Percentiles rank a stretch among this genome's conserved stretches.
These are phyloP conservation scores for Oscheius sp. DNA, from an alignment of 2,888 invertebrate species.

Conservation along the genomic window DNA sequence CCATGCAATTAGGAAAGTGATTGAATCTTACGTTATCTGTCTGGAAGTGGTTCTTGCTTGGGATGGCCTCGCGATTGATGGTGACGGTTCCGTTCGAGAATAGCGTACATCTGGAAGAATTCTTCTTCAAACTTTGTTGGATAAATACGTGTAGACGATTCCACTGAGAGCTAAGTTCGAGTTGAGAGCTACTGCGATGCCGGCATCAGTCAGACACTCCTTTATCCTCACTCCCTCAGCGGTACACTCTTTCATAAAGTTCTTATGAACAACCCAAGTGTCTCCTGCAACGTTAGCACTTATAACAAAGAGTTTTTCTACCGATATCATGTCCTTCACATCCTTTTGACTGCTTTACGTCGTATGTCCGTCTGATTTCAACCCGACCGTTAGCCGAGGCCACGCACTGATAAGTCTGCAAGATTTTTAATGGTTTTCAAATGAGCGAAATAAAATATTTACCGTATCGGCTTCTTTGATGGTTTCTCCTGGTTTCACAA, in stretches of 20 bases:
- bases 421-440: neutral
- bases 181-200: conserved; percentile 47
- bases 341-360: conserved; percentile 41
- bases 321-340: conserved; percentile 52
- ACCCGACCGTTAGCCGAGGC: conserved; percentile 46
- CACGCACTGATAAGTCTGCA: conserved; percentile 53
- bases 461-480: conserved; percentile 52
- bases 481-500: conserved; percentile 50
- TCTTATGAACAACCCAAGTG: conserved; percentile 49
- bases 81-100: conserved; percentile 39
- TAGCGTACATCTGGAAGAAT: conserved; percentile 36
- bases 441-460: neutral
- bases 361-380: conserved; percentile 48
- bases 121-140: neutral
- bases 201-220: conserved; percentile 54
- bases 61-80: conserved; percentile 27
- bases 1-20: neutral
- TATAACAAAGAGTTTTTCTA: conserved; percentile 10
- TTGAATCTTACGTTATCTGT: conserved; percentile 21
- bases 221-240: conserved; percentile 43
- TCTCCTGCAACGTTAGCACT: conserved; percentile 23
- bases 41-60: conserved; percentile 23
- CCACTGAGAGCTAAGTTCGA: conserved; percentile 40
- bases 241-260: conserved; percentile 52
- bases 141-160: conserved; percentile 39